A percentile compares a stretch with the other conserved stretches of the same genome.
Evolutionary conservation across 2,113 vertebrate genomes (phyloP).

Genomic region (Acanthochromis polyacanthus): DNA sequence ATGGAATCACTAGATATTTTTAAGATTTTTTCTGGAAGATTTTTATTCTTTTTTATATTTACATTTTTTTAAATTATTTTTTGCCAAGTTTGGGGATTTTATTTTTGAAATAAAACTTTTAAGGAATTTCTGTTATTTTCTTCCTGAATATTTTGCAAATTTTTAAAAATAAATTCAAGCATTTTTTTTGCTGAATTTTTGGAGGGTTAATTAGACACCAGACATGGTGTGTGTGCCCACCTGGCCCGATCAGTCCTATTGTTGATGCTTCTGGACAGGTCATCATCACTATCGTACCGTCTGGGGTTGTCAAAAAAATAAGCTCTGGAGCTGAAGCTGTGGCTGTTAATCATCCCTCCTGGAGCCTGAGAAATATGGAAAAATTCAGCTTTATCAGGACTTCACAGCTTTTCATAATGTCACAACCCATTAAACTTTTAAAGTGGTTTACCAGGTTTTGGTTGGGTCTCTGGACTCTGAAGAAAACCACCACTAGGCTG

Average conservation of each 20-base stretch:
- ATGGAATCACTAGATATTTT: too few species aligned
- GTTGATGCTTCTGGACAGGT: conserved; percentile 89
- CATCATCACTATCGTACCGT: conserved; percentile 96
- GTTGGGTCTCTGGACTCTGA: conserved; percentile 92
- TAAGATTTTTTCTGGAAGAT: too few species aligned
- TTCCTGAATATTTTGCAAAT: too few species aligned
- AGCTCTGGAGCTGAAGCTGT: conserved; percentile 94
- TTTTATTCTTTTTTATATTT: too few species aligned
- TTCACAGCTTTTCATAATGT: neutral
- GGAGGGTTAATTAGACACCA: too few species aligned
- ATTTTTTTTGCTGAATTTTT: too few species aligned
- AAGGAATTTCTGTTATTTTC: too few species aligned
- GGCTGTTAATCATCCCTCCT: conserved; percentile 94
- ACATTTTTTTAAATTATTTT: too few species aligned
- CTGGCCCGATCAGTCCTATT: conserved; percentile 87
- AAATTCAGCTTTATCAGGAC: neutral
- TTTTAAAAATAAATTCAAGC: too few species aligned
- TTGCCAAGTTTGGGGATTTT: too few species aligned
- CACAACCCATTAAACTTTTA: neutral
- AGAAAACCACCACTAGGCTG: conserved; percentile 92
- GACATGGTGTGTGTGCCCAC: conserved; percentile 54
- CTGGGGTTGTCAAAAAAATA: conserved; percentile 98
- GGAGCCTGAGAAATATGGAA: conserved; percentile 82
- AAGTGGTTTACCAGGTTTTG: conserved; percentile 91
- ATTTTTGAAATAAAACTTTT: too few species aligned